These are phyloP conservation scores for Oscheius onirici DNA, from an alignment of 2,888 invertebrate species.

Conservation along the genomic window DNA sequence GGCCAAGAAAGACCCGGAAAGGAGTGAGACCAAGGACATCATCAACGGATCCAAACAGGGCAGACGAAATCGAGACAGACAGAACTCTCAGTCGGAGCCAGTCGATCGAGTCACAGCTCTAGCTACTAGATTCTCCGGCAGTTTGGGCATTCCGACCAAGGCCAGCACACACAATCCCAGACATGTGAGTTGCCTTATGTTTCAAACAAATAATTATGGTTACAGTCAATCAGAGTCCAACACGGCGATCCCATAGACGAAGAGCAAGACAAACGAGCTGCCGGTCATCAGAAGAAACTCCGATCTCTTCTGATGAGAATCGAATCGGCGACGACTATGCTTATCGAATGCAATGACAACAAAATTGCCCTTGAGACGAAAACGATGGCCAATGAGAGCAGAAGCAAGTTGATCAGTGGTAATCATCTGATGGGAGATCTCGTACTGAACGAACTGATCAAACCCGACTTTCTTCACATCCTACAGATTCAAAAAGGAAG, in stretches of 20 bases:
- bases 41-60: not conserved
- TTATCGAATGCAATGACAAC: constrained; percentile 60
- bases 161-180: constrained; percentile 56
- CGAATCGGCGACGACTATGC: constrained; percentile 56
- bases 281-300: constrained; percentile 51
- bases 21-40: constrained; percentile 29
- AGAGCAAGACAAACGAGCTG: constrained; percentile 29
- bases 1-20: constrained; percentile 13
- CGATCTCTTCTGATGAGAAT: constrained; percentile 62
- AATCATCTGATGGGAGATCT: not conserved
- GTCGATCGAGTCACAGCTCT: constrained; percentile 12
- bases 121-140: constrained; percentile 41
- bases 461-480: constrained; percentile 38
- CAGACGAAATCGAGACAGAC: constrained; percentile 12
- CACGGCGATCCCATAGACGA: constrained; percentile 36
- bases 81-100: not conserved
- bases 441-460: constrained; percentile 44
- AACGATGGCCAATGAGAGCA: constrained; percentile 31
- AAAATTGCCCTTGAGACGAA: constrained; percentile 15
- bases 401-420: constrained; percentile 14
- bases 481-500: constrained; percentile 18
- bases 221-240: constrained; percentile 56
- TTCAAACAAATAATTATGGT: not conserved
- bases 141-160: constrained; percentile 48
- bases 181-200: constrained; percentile 44